Evolutionary conservation across 2,113 vertebrate genomes (phyloP), one percentile per base, ranked within the genome.

Genomic region (Mustela nigripes): DNA sequence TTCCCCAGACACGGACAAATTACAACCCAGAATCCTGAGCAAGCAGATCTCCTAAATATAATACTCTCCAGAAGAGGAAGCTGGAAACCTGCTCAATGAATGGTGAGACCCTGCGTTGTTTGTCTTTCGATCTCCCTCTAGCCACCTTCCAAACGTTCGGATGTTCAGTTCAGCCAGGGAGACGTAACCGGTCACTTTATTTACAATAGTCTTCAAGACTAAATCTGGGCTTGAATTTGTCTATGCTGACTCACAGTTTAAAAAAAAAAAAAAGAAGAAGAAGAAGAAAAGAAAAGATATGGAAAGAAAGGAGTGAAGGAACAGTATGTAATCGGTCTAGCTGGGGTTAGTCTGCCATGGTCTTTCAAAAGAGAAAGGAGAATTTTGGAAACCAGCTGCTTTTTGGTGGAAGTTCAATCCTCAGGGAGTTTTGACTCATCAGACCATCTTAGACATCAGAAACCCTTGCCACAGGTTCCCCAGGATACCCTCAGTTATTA

Each of bases 1-100:
- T 98, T 95, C 92, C 91, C 91, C 89, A 98, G 97, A 98, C 96
- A 97, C 98, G 96, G 73, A 98, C 76, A 97, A 98, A 98, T 98
- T 97, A 97, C 95, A 98, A 97, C 89, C 96, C 98, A 98, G 98
- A 98, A 82, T 86, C 95, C 95, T 97, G 95, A 98, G 95, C 89
- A 98, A 97, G 96, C 96, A 98, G 78, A 92, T 96, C 97, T 98
- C 96, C 92, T 92, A 94, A 96, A 97, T 94, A 97, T 10, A 91
- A 79, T n/a, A 60, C n/a, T 39, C 39, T 26, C 26, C 11, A 45
- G 58, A 26, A 48, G 65, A 91, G 10, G 33, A 39, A 33, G 31
- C 24, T 69, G 26, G 62, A 84, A 92, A 78, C 92, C 1, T 69
- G 60, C 62, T 88, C 87, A 71, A 56, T 80, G 67, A 87, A 80